A percentile compares a stretch with the other conserved stretches of the same genome.
phyloP scores from a whole-genome alignment of 2,113 vertebrate genomes.

The Mirza zaza region DNA sequence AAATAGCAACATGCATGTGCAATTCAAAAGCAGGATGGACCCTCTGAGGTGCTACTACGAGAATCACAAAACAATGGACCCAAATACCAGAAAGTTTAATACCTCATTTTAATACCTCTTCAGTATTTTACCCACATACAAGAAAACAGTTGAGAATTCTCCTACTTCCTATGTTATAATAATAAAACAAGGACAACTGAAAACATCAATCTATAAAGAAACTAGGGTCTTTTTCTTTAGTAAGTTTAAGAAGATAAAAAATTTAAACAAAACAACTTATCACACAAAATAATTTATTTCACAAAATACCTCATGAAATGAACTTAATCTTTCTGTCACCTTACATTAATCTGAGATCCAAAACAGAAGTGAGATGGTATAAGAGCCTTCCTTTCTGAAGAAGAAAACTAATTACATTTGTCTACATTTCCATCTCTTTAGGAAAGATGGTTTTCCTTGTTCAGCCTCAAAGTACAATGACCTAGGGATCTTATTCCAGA shows the following conservation, averaged over 20 bases:
- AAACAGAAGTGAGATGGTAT: neutral
- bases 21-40: neutral
- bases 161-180: neutral
- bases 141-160: neutral
- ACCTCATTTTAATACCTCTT: neutral
- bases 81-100: neutral
- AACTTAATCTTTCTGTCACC: conserved; percentile 5
- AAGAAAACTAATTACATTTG: conserved; percentile 42
- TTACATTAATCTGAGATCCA: conserved; percentile 27
- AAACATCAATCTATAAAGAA: conserved; percentile 17
- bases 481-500: conserved; percentile 48
- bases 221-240: neutral
- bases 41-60: neutral
- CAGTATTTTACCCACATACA: neutral
- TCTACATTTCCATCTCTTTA: conserved; percentile 50
- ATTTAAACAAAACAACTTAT: conserved; percentile 26
- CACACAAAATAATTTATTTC: conserved; percentile 39
- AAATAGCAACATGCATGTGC: neutral
- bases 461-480: conserved; percentile 45
- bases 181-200: conserved; percentile 1
- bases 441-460: conserved; percentile 56
- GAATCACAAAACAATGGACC: neutral
- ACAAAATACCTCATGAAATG: conserved; percentile 7
- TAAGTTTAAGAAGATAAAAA: conserved; percentile 19
- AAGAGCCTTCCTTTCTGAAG: conserved; percentile 18